Base-by-base conservation (phyloP, 2,888 invertebrate species). In the Hipparchia semele region DNA sequence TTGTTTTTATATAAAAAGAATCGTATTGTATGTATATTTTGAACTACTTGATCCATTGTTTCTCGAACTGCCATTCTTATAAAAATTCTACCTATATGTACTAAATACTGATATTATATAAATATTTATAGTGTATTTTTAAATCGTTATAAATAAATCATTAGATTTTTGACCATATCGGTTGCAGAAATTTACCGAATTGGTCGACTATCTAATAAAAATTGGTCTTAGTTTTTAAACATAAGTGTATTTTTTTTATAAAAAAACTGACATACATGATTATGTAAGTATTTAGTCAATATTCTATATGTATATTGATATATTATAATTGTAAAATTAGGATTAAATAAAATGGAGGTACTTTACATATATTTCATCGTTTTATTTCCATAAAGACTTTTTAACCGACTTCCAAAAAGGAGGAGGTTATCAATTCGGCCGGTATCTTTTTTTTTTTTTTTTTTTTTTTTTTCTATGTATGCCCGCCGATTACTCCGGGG, bases 91-190 rank as follows among this genome's bases (percentile, higher is more conserved):
- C 73, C 74, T 77, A 80, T 78, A 76, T 73, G 80, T 82, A 82
- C 80, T 69, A 61, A 61, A 80, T 82, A 82, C 80, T 69, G 68
- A 68, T 68, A 59, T 68, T 68, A 59, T 68, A 58, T 70, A 68
- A 67, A 76, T 81, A 80, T 83, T 80, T 79, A 77, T 6, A 82
- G 83, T 83, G 80, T 83, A 78, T 80, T 78, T 77, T 77, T 72
- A 72, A 76, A 80, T 79, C 71, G 68, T 39, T 53, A 39, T 75
- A 78, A 78, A 39, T 75, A 79, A 78, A 79, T 70, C 81, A 91
- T 92, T 92, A 92, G 91, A 89, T 80, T 85, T 90, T 93, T 92
- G 92, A 88, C 89, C 90, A 85, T 87, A 82, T 88, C 86, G 93
- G 86, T 87, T 86, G 90, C 84, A 45, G 46, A 39, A 74, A 74